A percentile compares a stretch with the other conserved stretches of the same genome.
phyloP scores from a whole-genome alignment of 2,888 invertebrate species.

The Physocephala rufipes region DNA sequence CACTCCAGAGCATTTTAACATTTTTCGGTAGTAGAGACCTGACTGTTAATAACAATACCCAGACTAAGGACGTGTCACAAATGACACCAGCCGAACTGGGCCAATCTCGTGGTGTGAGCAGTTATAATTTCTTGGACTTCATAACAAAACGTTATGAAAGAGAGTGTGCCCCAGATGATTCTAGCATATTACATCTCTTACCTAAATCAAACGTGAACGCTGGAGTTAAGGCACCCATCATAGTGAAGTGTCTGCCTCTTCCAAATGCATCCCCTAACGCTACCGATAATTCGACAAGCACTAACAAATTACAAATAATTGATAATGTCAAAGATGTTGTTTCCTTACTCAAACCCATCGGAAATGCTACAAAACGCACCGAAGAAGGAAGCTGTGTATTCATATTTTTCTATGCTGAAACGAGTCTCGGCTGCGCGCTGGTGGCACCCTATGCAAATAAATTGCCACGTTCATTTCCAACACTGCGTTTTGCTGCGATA shows the following conservation, averaged over 20 bases:
- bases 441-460: conserved; percentile 93
- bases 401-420: conserved; percentile 88
- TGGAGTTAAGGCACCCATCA: conserved; percentile 55
- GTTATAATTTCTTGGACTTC: conserved; percentile 57
- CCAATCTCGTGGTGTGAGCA: conserved; percentile 52
- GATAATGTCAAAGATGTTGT: conserved; percentile 60
- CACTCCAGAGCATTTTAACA: conserved; percentile 46
- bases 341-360: conserved; percentile 59
- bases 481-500: conserved; percentile 86
- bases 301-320: conserved; percentile 53
- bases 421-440: conserved; percentile 89
- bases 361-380: conserved; percentile 68
- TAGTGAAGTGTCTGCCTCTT: conserved; percentile 57
- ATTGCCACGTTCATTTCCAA: conserved; percentile 85
- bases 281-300: conserved; percentile 32
- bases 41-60: conserved; percentile 23
- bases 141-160: conserved; percentile 51
- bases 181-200: conserved; percentile 54
- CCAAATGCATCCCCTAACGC: background rate
- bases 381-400: conserved; percentile 77
- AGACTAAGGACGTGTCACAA: conserved; percentile 46
- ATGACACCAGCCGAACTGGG: conserved; percentile 46
- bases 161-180: conserved; percentile 55
- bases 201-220: conserved; percentile 40
- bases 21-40: conserved; percentile 42